These are phyloP conservation scores for Penaeus chinensis DNA, from an alignment of 1,140 invertebrate genomes.

Conservation along the genomic window DNA sequence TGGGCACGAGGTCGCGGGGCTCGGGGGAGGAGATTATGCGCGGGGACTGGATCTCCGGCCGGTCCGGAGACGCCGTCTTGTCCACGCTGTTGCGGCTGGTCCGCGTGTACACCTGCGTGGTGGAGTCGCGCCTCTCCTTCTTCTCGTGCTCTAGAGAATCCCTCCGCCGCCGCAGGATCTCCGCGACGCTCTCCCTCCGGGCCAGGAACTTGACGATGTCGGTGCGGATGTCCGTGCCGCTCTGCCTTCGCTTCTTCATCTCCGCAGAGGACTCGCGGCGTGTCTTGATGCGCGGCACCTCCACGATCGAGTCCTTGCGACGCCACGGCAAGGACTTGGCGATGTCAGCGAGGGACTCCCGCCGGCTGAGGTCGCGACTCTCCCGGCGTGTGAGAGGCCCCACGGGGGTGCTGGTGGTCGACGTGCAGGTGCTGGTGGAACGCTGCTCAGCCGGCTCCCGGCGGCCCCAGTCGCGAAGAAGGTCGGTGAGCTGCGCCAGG, in stretches of 20 bases:
- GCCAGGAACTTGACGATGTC: conserved; percentile 63
- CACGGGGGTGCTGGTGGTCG: conserved; percentile 47
- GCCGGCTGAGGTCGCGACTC: conserved; percentile 73
- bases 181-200: conserved; percentile 61
- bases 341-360: conserved; percentile 87
- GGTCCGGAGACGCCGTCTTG: conserved; percentile 57
- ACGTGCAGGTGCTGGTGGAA: conserved; percentile 51
- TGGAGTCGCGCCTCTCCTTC: conserved; percentile 61
- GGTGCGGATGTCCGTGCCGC: conserved; percentile 56
- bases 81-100: conserved; percentile 52
- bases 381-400: conserved; percentile 51
- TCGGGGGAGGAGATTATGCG: conserved; percentile 54
- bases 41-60: conserved; percentile 47
- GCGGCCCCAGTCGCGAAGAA: conserved; percentile 86
- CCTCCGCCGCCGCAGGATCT: conserved; percentile 61
- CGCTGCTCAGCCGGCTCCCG: conserved; percentile 66
- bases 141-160: conserved; percentile 63
- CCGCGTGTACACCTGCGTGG: conserved; percentile 61
- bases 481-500: conserved; percentile 87
- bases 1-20: conserved; percentile 43
- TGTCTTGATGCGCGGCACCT: conserved; percentile 62
- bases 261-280: conserved; percentile 61
- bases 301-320: conserved; percentile 65
- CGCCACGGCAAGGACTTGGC: conserved; percentile 72
- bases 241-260: conserved; percentile 60